phyloP scores from a whole-genome alignment of 2,113 vertebrate species.

The Oncorhynchus keta region DNA sequence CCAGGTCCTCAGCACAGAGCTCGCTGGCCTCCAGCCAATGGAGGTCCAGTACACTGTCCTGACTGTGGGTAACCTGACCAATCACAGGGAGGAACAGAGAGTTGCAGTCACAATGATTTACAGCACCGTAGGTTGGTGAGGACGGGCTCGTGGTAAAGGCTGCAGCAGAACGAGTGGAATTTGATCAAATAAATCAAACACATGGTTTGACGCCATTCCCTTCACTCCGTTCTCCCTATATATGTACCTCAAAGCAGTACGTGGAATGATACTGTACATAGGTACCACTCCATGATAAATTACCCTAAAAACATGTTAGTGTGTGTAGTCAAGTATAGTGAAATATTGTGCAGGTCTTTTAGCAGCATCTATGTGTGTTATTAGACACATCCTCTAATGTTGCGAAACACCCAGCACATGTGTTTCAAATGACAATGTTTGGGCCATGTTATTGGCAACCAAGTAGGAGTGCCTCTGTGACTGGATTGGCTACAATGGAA shows the following conservation, averaged over 20 bases:
- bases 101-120: neutral
- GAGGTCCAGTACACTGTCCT: slow-evolving; percentile 91
- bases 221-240: neutral
- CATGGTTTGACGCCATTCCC: too few relatives aligned
- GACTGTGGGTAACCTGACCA: slow-evolving; percentile 87
- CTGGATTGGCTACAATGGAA: neutral
- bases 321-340: too few relatives aligned
- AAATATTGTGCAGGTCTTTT: too few relatives aligned
- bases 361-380: too few relatives aligned
- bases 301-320: neutral
- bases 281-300: neutral
- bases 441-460: neutral
- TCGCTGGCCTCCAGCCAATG: slow-evolving; percentile 88
- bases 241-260: neutral
- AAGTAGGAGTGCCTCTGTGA: neutral
- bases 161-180: too few relatives aligned
- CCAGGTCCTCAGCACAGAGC: slow-evolving; percentile 83
- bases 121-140: neutral
- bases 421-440: neutral
- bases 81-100: neutral
- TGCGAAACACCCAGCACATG: neutral
- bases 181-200: too few relatives aligned
- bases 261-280: too few relatives aligned
- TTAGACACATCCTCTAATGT: neutral
- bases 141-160: too few relatives aligned